These are phyloP conservation scores for Azorinus chamasolen DNA, from an alignment of 2,888 invertebrate species.

Conservation along the genomic window DNA sequence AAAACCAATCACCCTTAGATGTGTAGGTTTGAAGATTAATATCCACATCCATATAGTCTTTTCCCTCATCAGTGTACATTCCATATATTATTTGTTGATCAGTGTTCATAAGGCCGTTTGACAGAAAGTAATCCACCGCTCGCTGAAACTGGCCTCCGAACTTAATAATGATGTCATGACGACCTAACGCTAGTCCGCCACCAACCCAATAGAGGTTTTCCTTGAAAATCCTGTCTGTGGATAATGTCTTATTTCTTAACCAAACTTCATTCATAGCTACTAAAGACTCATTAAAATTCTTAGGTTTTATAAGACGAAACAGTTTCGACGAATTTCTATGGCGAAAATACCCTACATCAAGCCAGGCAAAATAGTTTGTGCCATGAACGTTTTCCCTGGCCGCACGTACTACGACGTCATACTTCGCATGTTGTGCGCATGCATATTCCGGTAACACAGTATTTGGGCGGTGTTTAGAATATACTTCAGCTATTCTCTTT, in stretches of 20 bases:
- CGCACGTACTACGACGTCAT: slow-evolving; percentile 58
- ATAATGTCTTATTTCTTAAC: slow-evolving; percentile 6
- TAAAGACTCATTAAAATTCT: slow-evolving; percentile 3
- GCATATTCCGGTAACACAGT: slow-evolving; percentile 69
- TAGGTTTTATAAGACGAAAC: slow-evolving; percentile 48
- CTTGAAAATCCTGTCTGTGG: slow-evolving; percentile 41
- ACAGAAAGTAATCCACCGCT: slow-evolving; percentile 48
- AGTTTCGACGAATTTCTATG: slow-evolving; percentile 16
- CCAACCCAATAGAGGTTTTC: slow-evolving; percentile 65
- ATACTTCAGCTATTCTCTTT: slow-evolving; percentile 50
- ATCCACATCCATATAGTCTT: slow-evolving; percentile 31
- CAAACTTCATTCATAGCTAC: slow-evolving; percentile 39
- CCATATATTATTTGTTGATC: slow-evolving; percentile 63
- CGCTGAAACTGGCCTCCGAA: slow-evolving; percentile 40
- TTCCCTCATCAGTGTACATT: slow-evolving; percentile 34
- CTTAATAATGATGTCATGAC: slow-evolving; percentile 14
- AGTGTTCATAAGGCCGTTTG: slow-evolving; percentile 48
- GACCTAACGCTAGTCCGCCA: slow-evolving; percentile 59
- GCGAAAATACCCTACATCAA: slow-evolving; percentile 72
- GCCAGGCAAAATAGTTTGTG: slow-evolving; percentile 65
- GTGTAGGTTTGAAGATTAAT: slow-evolving; percentile 37
- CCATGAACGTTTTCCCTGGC: slow-evolving; percentile 50
- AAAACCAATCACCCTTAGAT: slow-evolving; percentile 26
- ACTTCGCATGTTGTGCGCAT: slow-evolving; percentile 68
- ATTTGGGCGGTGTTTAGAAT: slow-evolving; percentile 64